Percentiles rank a stretch among this genome's conserved stretches.
These are phyloP conservation scores for Saguinus imperator DNA, from an alignment of 2,113 vertebrate genomes.

Conservation along the genomic window DNA sequence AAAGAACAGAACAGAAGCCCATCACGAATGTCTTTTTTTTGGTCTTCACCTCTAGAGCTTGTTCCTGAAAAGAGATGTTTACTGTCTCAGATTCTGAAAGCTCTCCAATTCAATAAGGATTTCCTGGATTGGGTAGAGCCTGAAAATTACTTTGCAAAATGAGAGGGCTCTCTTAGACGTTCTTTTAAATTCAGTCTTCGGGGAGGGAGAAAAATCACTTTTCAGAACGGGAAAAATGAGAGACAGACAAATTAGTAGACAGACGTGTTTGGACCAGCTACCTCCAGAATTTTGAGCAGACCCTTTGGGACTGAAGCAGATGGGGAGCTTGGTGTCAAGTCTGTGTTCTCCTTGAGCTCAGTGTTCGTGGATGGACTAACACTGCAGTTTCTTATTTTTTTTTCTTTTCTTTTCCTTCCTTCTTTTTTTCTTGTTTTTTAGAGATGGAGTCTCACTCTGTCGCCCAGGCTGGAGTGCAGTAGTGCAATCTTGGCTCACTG, in stretches of 20 bases:
- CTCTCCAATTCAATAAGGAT: background rate
- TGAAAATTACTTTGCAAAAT: constrained; percentile 46
- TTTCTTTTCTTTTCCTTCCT: no score
- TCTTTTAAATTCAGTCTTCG: constrained; percentile 52
- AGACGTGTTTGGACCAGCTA: background rate
- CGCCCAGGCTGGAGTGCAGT: no score
- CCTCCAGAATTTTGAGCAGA: background rate
- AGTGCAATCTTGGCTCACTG: no score
- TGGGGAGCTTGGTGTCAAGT: background rate
- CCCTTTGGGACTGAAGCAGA: background rate
- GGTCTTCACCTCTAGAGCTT: background rate
- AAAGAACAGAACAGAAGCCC: background rate
- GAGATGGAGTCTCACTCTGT: no score
- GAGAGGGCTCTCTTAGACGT: background rate
- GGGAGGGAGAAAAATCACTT: constrained; percentile 1
- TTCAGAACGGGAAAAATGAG: background rate
- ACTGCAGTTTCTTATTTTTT: background rate
- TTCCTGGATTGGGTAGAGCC: background rate
- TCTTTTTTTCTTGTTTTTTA: no score
- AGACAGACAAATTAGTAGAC: background rate
- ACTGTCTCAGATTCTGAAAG: constrained; percentile 24
- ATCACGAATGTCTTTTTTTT: background rate
- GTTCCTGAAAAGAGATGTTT: background rate
- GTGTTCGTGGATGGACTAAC: background rate
- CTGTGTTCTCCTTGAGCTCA: constrained; percentile 33